phyloP scores from a whole-genome alignment of 2,797 vertebrate genomes.

The Spheniscus humboldti region DNA sequence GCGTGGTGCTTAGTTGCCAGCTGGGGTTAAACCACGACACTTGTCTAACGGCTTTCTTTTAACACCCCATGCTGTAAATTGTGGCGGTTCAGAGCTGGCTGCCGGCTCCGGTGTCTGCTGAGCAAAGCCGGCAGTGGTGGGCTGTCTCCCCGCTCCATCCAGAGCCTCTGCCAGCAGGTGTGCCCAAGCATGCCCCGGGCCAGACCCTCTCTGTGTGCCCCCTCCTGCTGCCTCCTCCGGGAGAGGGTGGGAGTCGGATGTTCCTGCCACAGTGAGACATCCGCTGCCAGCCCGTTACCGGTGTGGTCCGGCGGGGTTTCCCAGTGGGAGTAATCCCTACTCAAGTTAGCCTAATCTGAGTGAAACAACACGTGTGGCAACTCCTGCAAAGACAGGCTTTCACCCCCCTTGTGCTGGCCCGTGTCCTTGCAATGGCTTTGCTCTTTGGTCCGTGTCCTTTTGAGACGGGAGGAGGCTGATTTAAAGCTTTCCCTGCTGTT shows the following conservation, averaged over 20 bases:
- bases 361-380: rapidly evolving
- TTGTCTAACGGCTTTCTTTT: background rate
- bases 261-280: rapidly evolving
- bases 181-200: background rate
- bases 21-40: no score
- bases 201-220: background rate
- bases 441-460: background rate
- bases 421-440: rapidly evolving
- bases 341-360: background rate
- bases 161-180: background rate
- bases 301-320: background rate
- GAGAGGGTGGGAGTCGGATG: rapidly evolving
- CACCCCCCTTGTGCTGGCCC: rapidly evolving
- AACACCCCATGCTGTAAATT: background rate
- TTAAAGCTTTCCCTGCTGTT: background rate
- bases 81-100: background rate
- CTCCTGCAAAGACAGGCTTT: background rate
- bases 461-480: background rate
- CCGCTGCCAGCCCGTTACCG: rapidly evolving
- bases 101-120: background rate
- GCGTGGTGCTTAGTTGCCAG: no score
- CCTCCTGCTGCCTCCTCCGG: background rate
- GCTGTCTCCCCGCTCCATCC: background rate
- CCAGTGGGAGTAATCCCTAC: background rate
- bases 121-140: background rate